Conservation (phyloP, 1,140 invertebrate species). For the Phthorimaea operculella region DNA sequence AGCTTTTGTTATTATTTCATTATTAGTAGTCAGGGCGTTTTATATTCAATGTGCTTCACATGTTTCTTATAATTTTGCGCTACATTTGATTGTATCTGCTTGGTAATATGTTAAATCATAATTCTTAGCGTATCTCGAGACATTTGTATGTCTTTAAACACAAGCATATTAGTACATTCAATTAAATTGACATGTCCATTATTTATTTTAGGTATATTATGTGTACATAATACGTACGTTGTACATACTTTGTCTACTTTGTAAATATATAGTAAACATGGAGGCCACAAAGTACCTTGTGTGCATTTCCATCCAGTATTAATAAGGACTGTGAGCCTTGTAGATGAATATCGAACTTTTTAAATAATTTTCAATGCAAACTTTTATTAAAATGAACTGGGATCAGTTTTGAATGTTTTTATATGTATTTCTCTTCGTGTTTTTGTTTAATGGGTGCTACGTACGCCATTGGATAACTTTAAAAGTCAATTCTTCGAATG, state of each 20-base stretch:
- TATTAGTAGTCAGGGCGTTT: background rate
- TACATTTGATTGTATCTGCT: slow-evolving; percentile 14
- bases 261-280: slow-evolving; percentile 54
- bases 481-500: background rate
- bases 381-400: background rate
- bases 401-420: background rate
- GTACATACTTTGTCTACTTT: slow-evolving; percentile 53
- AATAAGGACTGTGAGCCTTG: slow-evolving; percentile 42
- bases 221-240: slow-evolving; percentile 52
- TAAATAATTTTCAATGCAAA: slow-evolving; percentile 16
- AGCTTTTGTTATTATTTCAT: background rate
- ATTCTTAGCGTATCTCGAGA: slow-evolving; percentile 13
- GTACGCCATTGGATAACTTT: background rate
- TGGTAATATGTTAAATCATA: slow-evolving; percentile 5
- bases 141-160: slow-evolving; percentile 27
- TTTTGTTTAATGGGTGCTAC: background rate
- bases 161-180: slow-evolving; percentile 37
- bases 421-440: slow-evolving; percentile 5
- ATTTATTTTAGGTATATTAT: slow-evolving; percentile 56
- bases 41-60: background rate
- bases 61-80: background rate
- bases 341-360: slow-evolving; percentile 20
- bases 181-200: slow-evolving; percentile 57
- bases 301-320: slow-evolving; percentile 54
- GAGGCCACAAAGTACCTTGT: slow-evolving; percentile 25